These are phyloP conservation scores for Nomada ferruginata DNA, from an alignment of 2,888 invertebrate genomes.

Conservation along the genomic window DNA sequence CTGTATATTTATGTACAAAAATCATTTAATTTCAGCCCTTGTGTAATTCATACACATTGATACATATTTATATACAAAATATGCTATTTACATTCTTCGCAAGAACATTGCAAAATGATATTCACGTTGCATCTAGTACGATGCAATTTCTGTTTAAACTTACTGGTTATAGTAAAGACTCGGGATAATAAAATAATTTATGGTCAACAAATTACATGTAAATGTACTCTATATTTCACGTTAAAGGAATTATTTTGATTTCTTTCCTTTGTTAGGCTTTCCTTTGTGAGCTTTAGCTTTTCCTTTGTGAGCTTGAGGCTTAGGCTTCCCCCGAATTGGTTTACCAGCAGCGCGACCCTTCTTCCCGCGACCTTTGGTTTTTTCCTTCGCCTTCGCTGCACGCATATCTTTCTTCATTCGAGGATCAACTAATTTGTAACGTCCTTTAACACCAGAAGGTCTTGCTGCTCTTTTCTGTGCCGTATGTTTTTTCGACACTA, in stretches of 20 bases:
- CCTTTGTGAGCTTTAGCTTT: slow-evolving; percentile 43
- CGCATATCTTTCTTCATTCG: slow-evolving; percentile 97
- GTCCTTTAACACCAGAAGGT: slow-evolving; percentile 95
- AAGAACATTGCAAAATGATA: slow-evolving; percentile 1
- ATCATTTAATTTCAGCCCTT: slow-evolving; percentile 27
- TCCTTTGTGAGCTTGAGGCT: slow-evolving; percentile 46
- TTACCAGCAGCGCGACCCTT: slow-evolving; percentile 80
- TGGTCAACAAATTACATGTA: too few relatives aligned
- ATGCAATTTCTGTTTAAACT: background rate
- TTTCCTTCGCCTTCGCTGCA: slow-evolving; percentile 88
- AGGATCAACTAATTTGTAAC: slow-evolving; percentile 97
- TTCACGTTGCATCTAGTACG: background rate
- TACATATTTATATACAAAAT: slow-evolving; percentile 49
- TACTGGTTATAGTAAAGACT: too few relatives aligned
- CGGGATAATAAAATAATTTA: too few relatives aligned
- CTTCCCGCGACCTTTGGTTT: slow-evolving; percentile 84
- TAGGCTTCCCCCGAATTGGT: slow-evolving; percentile 67
- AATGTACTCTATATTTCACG: background rate
- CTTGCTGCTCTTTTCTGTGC: slow-evolving; percentile 91
- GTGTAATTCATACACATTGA: slow-evolving; percentile 17
- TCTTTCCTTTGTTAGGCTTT: slow-evolving; percentile 52
- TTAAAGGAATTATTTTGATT: slow-evolving; percentile 42
- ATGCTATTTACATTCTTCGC: slow-evolving; percentile 5
- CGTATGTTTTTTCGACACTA: slow-evolving; percentile 95
- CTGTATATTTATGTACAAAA: slow-evolving; percentile 49